Base-by-base conservation (phyloP, 2,797 vertebrate species). In the Mus caroli region DNA sequence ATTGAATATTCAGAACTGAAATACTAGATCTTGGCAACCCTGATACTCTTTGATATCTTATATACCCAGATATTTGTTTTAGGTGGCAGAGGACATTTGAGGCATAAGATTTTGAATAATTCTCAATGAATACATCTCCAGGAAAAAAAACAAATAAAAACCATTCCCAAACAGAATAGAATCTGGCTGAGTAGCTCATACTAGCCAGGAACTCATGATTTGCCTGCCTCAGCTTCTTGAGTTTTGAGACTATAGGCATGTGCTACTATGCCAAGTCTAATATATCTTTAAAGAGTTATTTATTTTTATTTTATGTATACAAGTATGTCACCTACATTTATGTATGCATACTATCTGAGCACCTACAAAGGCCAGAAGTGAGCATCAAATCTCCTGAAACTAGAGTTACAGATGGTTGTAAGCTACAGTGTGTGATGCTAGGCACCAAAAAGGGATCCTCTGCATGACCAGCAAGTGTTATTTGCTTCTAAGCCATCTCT, bases 61-160 rank as follows among this genome's bases (percentile, higher is more conserved):
- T 24, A 76, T 40, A 79, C 31, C 37, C 5, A 64, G 40, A 12
- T 64, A 90, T 2, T 17, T 60, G 9, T 76, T 62, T 94, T 52
- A 88, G 24, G 64, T 73, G 0, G 37, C 28, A n/a, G 40, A 40
- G 79, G 31, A 77, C 6, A 64, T 56, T 73, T 34, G 8, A 96
- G 10, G 17, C 10, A 60, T 80, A 58, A 87, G 46, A 75, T 40
- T 34, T 71, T 92, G 64, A 90, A 28, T 40, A 95, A 86, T 96
- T 96, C 26, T 91, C 78, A 92, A 88, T 78, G n/a, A 6, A 28
- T 77, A 73, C 2, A 26, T 28, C 22, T 89, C 46, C 43, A 46
- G 17, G 17, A 12, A 88, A 58, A 85, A 20, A 43, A 56, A 80
- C 4, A 24, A 24, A 40, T 7, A 46, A 77, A 46, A 50, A 28